Conservation (phyloP, 2,113 vertebrate species). For the Heteronetta atricapilla region DNA sequence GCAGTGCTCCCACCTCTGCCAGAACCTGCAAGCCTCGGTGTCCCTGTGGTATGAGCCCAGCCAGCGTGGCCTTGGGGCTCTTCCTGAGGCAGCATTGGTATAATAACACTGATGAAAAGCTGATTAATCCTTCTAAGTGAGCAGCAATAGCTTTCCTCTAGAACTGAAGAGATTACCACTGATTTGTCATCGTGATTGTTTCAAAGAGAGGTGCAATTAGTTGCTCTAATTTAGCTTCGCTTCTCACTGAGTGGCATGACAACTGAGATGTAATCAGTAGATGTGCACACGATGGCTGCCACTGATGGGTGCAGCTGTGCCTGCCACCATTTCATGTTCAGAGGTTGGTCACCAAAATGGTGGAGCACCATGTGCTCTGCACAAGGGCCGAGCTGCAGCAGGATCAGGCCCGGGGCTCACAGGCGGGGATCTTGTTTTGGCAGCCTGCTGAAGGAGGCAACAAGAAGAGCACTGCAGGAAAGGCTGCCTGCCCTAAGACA, state of each 20-base stretch:
- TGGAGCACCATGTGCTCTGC: not conserved
- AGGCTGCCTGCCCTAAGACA: rapidly evolving
- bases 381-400: not conserved
- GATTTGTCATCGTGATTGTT: constrained; percentile 69
- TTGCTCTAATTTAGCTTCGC: constrained; percentile 60
- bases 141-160: constrained; percentile 32
- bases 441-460: not conserved
- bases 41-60: not conserved
- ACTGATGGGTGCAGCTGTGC: not conserved
- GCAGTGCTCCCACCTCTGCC: not conserved
- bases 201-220: constrained; percentile 65
- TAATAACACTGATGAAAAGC: constrained; percentile 67
- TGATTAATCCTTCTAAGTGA: constrained; percentile 54
- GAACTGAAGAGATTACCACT: constrained; percentile 60
- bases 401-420: not conserved
- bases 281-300: not conserved
- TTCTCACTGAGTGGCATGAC: not conserved
- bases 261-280: not conserved
- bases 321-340: not conserved
- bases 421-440: not conserved
- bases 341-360: not conserved
- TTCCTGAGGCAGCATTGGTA: not conserved
- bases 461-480: not conserved
- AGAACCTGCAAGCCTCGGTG: not conserved
- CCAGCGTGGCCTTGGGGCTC: not conserved